Evolutionary conservation across 2,888 invertebrate genomes (phyloP).

Genomic region (Polydesmus complanatus): DNA sequence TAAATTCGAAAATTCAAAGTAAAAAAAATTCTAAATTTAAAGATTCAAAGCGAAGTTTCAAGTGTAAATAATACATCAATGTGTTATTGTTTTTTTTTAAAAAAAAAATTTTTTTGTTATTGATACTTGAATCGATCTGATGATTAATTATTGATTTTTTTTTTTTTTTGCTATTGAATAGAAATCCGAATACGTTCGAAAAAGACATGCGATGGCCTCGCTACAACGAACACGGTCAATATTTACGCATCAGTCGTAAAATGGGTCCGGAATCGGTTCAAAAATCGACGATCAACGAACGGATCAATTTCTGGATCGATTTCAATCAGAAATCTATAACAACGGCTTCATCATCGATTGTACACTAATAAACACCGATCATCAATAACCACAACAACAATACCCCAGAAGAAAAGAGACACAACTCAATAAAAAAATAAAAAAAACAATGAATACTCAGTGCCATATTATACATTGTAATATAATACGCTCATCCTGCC

Average conservation of each 20-base stretch:
- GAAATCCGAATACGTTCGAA: constrained; percentile 11
- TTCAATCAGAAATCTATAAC: neutral
- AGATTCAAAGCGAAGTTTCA: too few relatives aligned
- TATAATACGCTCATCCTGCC: too few relatives aligned
- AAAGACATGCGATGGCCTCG: neutral
- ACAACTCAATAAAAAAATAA: too few relatives aligned
- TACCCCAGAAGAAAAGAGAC: too few relatives aligned
- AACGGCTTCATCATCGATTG: neutral
- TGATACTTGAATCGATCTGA: neutral
- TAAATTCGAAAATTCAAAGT: too few relatives aligned
- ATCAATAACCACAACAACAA: too few relatives aligned
- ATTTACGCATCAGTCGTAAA: constrained; percentile 2
- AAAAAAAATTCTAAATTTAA: too few relatives aligned
- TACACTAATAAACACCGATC: too few relatives aligned
- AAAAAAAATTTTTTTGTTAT: neutral
- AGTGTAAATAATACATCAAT: too few relatives aligned
- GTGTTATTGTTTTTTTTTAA: neutral
- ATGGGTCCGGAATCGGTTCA: constrained; percentile 4
- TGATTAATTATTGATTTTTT: neutral
- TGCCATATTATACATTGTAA: too few relatives aligned
- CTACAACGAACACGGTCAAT: neutral
- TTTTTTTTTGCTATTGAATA: neutral
- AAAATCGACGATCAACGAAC: neutral
- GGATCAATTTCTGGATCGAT: neutral
- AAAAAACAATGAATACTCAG: too few relatives aligned